phyloP scores from a whole-genome alignment of 2,113 vertebrate species.

The Pheucticus melanocephalus region DNA sequence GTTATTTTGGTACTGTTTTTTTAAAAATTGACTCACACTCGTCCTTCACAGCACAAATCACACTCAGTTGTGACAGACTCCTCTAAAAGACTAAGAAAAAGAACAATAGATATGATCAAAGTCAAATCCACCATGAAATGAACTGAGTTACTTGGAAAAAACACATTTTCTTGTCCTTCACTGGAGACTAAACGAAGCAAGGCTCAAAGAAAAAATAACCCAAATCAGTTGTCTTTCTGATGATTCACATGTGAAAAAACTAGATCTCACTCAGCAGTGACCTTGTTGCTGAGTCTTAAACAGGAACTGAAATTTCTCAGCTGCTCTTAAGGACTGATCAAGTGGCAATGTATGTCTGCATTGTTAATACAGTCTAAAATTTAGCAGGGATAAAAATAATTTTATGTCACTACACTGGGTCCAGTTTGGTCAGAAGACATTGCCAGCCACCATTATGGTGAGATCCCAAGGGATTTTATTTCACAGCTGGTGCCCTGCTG shows the following conservation, averaged over 20 bases:
- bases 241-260: not conserved
- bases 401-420: not conserved
- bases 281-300: not conserved
- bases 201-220: not conserved
- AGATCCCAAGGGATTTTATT: not conserved
- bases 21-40: not conserved
- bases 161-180: not conserved
- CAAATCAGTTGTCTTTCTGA: not conserved
- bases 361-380: not conserved
- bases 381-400: not conserved
- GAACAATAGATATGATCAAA: not conserved
- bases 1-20: not conserved
- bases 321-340: not conserved
- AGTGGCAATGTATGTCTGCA: not conserved
- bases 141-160: not conserved
- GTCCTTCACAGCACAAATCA: not conserved
- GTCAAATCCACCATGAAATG: not conserved
- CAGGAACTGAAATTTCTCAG: not conserved
- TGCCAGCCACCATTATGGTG: fast-evolving
- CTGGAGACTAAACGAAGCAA: not conserved
- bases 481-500: not conserved
- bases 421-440: not conserved
- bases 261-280: not conserved
- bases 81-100: not conserved
- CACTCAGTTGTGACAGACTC: not conserved